A percentile compares a stretch with the other conserved stretches of the same genome.
Conservation (phyloP, 2,888 invertebrate genomes). For the Oscheius sp. region DNA sequence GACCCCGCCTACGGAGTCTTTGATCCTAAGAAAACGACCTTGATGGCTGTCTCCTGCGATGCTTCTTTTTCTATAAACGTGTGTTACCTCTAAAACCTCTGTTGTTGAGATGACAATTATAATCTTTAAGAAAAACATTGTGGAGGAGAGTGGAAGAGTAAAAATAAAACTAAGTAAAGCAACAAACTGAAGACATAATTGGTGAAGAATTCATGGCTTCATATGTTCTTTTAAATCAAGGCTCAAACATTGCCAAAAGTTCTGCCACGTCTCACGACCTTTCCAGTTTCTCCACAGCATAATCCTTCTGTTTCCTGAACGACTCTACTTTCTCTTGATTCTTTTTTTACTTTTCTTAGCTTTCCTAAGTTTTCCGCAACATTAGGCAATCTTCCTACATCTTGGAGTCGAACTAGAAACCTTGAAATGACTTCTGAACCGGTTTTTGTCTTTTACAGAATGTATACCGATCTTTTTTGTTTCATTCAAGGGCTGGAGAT, state of each 20-base stretch:
- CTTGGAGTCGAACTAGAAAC: not conserved
- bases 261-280: too few species aligned
- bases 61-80: slow-evolving; percentile 17
- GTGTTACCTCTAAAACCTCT: slow-evolving; percentile 17
- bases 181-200: slow-evolving; percentile 37
- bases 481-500: not conserved
- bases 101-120: too few species aligned
- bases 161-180: slow-evolving; percentile 36
- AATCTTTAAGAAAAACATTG: too few species aligned
- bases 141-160: slow-evolving; percentile 42
- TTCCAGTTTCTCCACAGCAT: slow-evolving; percentile 1
- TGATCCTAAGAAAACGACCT: slow-evolving; percentile 54
- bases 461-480: not conserved
- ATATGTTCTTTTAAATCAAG: too few species aligned
- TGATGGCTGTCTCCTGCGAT: slow-evolving; percentile 56
- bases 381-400: not conserved
- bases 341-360: not conserved
- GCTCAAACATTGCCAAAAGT: too few species aligned
- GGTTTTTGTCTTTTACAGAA: not conserved
- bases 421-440: slow-evolving; percentile 10
- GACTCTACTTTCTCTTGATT: too few species aligned
- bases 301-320: not conserved
- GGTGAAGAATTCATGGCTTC: too few species aligned
- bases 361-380: not conserved
- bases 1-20: too few species aligned